phyloP scores from a whole-genome alignment of 2,113 vertebrate genomes.

The Lampris megalopsis region DNA sequence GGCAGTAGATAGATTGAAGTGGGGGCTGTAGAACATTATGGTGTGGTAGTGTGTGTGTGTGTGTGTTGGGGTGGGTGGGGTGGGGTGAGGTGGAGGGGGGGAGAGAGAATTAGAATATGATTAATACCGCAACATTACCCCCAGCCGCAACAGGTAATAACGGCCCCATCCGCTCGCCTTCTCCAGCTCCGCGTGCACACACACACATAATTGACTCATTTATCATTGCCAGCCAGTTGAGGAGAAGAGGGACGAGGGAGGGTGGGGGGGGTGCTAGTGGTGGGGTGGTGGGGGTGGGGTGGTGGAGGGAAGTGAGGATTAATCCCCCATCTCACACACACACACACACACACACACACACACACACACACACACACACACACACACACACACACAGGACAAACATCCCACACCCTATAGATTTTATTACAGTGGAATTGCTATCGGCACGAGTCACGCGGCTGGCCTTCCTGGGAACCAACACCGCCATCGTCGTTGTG shows the following conservation, averaged over 20 bases:
- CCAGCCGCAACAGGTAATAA: conserved; percentile 85
- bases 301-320: conserved; percentile 57
- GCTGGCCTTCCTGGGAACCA: conserved; percentile 64
- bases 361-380: neutral
- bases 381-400: neutral
- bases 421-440: conserved; percentile 84
- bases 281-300: conserved; percentile 35
- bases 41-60: conserved; percentile 27
- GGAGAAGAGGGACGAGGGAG: conserved; percentile 59
- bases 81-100: conserved; percentile 52
- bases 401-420: conserved; percentile 52
- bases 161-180: conserved; percentile 76
- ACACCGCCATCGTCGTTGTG: conserved; percentile 39
- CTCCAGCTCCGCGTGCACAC: conserved; percentile 59
- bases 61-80: neutral
- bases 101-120: conserved; percentile 86
- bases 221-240: conserved; percentile 82
- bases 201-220: conserved; percentile 85
- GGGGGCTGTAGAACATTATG: conserved; percentile 1
- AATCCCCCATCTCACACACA: conserved; percentile 27
- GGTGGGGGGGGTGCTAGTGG: conserved; percentile 49
- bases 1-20: conserved; percentile 78
- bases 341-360: too few species aligned
- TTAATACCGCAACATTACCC: conserved; percentile 85
- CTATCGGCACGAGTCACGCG: conserved; percentile 75